Evolutionary conservation across 2,888 invertebrate genomes (phyloP), one percentile per base, ranked within the genome.

Genomic region (Eurytoma adleriae): DNA sequence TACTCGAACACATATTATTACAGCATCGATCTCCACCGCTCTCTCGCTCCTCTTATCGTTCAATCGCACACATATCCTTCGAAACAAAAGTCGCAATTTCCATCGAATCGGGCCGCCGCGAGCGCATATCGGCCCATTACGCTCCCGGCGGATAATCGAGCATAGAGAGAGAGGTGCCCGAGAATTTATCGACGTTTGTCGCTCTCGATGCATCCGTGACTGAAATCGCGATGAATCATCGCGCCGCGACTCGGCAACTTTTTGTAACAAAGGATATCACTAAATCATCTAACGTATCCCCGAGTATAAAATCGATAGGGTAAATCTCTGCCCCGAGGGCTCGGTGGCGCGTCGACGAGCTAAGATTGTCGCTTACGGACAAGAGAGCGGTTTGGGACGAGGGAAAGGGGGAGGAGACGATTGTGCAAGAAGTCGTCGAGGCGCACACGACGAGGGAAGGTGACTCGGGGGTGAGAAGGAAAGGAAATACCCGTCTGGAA

Each of bases 201-300:
- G 40, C 40, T 40, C 7, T 40, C 40, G 10, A 40, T 40, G 40
- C 40, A 40, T 40, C 40, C 40, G 40, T 40, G 48, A 66, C 52
- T 64, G 48, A 74, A 66, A 66, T 27, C 59, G 52, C 52, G 56
- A 27, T 67, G 30, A 72, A 78, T 71, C 20, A 56, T 72, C 18
- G 5, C 20, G 40, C 18, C 30, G 10, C 16, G 62, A 30, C 3
- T 16, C 64, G 40, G 27, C 56, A 71, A 71, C 54, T 66, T 66
- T 78, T 79, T 56, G 67, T 61, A 62, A 79, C 52, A 74, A 69
- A 71, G 61, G 67, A 71, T 59, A 76, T 67, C 54, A 52, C 56
- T 57, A 75, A 75, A 79, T 69, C 56, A 66, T 66, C 56, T 57
- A 16, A 24, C 13, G 14, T 27, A 18, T 12, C 66, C 24, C 4